Conservation (phyloP, 2,797 vertebrate genomes). For the Morus bassanus region DNA sequence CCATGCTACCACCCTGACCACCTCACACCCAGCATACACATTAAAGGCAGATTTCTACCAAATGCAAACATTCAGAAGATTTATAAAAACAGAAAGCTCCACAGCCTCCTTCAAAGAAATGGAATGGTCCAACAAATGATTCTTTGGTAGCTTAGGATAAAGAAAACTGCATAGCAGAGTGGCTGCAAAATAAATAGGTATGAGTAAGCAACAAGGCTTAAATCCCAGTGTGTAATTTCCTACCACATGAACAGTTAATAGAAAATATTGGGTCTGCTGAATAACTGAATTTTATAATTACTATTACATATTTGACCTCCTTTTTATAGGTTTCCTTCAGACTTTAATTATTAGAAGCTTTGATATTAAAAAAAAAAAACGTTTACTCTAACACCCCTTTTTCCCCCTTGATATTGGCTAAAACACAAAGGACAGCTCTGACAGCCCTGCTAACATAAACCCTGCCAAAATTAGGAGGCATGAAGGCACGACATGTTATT, state of each 20-base stretch:
- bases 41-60: background rate
- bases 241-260: background rate
- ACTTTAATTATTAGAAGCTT: conserved; percentile 18
- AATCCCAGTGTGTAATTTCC: background rate
- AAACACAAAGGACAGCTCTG: conserved; percentile 22
- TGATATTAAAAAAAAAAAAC: background rate
- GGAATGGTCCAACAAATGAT: background rate
- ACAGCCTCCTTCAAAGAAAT: background rate
- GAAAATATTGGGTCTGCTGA: conserved; percentile 1
- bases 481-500: background rate
- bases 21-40: background rate
- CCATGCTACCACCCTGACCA: background rate
- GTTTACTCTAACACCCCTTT: background rate
- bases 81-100: background rate
- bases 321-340: conserved; percentile 15
- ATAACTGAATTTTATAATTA: conserved; percentile 15
- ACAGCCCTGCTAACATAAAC: background rate
- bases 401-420: background rate
- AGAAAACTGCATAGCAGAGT: background rate
- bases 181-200: background rate
- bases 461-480: conserved; percentile 18
- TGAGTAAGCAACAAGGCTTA: background rate
- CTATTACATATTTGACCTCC: conserved; percentile 10
- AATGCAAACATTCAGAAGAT: background rate
- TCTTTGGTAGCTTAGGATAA: background rate